A percentile compares a stretch with the other conserved stretches of the same genome.
These are phyloP conservation scores for Spinibarbus caldwelli DNA, from an alignment of 2,797 vertebrate genomes.

Conservation along the genomic window DNA sequence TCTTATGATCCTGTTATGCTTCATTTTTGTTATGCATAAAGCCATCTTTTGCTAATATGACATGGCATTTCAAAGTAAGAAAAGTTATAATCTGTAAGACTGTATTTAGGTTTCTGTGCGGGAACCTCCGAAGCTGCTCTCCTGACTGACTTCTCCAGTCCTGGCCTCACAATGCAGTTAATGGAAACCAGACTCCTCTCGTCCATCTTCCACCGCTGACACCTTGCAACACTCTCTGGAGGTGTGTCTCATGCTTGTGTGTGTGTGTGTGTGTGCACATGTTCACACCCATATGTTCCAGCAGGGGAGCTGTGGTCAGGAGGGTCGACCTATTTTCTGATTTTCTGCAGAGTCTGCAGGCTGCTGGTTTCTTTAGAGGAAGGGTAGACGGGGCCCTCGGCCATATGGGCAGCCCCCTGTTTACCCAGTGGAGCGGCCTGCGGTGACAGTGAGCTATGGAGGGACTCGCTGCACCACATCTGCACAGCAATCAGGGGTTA, in stretches of 20 bases:
- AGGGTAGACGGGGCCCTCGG: conserved; percentile 50
- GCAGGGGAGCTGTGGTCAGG: conserved; percentile 54
- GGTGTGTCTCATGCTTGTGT: conserved; percentile 40
- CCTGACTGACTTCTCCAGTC: not conserved
- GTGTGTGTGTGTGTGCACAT: conserved; percentile 19
- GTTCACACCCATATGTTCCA: conserved; percentile 66
- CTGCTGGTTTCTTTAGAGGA: conserved; percentile 50
- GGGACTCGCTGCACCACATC: conserved; percentile 17
- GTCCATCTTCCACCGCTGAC: conserved; percentile 75
- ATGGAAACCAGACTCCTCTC: conserved; percentile 72
- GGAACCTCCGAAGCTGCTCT: not conserved
- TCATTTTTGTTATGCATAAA: not conserved
- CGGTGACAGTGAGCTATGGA: conserved; percentile 66
- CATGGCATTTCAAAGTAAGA: not conserved
- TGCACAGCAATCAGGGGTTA: conserved; percentile 20
- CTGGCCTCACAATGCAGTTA: conserved; percentile 54
- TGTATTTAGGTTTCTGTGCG: conserved; percentile 3
- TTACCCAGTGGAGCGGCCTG: conserved; percentile 65
- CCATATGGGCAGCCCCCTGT: conserved; percentile 71
- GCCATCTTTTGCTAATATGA: too few species aligned
- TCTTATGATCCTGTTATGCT: not conserved
- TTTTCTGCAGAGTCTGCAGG: conserved; percentile 70
- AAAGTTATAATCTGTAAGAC: not conserved
- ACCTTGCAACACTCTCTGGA: conserved; percentile 69
- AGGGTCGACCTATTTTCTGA: conserved; percentile 40